These are phyloP conservation scores for Porites lutea DNA, from an alignment of 64 coral and sea anemone species.

Conservation along the genomic window DNA sequence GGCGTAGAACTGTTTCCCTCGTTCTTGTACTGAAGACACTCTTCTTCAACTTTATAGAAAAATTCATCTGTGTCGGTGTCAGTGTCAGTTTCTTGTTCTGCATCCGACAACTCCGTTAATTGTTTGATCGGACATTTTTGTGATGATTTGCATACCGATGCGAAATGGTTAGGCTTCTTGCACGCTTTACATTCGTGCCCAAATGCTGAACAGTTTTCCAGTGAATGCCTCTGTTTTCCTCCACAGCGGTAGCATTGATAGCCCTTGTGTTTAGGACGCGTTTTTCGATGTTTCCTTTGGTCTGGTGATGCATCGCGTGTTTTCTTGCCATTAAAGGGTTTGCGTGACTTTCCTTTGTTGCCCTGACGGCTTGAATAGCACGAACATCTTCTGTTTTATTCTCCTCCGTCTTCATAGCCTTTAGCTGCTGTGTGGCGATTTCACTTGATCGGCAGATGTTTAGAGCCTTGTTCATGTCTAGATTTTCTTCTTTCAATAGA, in stretches of 20 bases:
- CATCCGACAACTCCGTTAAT: too few relatives aligned
- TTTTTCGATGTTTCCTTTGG: background rate
- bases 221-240: background rate
- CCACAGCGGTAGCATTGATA: slow-evolving; percentile 5
- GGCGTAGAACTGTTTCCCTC: too few relatives aligned
- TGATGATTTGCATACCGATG: too few relatives aligned
- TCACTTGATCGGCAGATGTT: slow-evolving; percentile 41
- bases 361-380: background rate
- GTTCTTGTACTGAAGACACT: too few relatives aligned
- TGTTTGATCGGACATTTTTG: too few relatives aligned
- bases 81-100: too few relatives aligned
- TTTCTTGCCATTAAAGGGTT: background rate
- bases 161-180: background rate
- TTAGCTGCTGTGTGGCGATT: slow-evolving; percentile 25
- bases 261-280: background rate
- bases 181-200: slow-evolving; percentile 46
- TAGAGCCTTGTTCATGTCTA: slow-evolving; percentile 24
- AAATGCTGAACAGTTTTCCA: slow-evolving; percentile 34
- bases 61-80: too few relatives aligned
- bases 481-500: slow-evolving; percentile 41
- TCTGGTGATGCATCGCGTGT: background rate
- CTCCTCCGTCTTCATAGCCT: slow-evolving; percentile 9
- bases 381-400: slow-evolving; percentile 13
- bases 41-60: too few relatives aligned
- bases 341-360: slow-evolving; percentile 8